Evolutionary conservation across 2,113 vertebrate genomes (phyloP), one percentile per base, ranked within the genome.

Genomic region (Notechis scutatus): DNA sequence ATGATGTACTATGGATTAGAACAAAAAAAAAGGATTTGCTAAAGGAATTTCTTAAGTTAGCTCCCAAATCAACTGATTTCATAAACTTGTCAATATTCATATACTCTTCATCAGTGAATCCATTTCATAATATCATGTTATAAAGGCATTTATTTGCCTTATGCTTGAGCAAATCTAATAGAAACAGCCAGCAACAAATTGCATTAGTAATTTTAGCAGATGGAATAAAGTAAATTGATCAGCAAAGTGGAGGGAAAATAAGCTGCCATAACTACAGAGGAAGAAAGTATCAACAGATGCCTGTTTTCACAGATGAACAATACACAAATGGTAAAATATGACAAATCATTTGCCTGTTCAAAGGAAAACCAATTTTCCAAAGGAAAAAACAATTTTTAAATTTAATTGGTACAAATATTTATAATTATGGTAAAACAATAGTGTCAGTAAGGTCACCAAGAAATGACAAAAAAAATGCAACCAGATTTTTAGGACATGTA

Each of bases 401-500:
- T 64, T 7, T 89, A 90, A 86, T 81, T 47, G 0, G 11, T 3
- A 0, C 91, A n/a, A 50, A 86, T 87, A 93, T 45, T 86, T 90
- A 0, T 0, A 29, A 87, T 92, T 29, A 90, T 85, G 42, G 85
- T 81, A 85, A 26, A 24, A 95, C 92, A 93, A 8, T 64, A 50
- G 24, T 64, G 74, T 74, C 56, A 87, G 34, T 42, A 87, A 50
- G 61, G 39, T 90, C 55, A 81, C 55, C 34, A 15, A 1, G 91
- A 92, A 95, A 92, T 54, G 92, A 0, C 45, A 42, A 94, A 92
- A 45, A 45, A 96, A 89, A 64, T 34, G 93, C 2, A 90, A 91
- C 90, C 95, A 90, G 93, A 93, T 95, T 93, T 92, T 91, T 92
- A 90, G 91, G 94, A 94, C 92, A 50, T 93, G 47, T 94, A 95